Evolutionary conservation across 2,797 vertebrate genomes (phyloP), one percentile per base, ranked within the genome.

Genomic region (Sarcophilus harrisii): DNA sequence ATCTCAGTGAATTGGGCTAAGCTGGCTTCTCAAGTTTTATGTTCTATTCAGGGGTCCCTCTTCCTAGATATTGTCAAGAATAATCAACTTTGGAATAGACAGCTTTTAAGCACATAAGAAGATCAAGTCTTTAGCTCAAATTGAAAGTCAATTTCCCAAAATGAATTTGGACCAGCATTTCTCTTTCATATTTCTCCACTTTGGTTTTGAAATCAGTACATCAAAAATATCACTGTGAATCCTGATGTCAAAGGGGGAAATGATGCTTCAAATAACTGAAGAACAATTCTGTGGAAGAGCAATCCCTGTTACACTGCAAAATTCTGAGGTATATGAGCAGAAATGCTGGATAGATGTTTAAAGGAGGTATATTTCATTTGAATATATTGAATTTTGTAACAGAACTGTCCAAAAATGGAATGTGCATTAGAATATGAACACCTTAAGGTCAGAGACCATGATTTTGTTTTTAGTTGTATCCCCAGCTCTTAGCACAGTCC

Each of bases 51-150:
- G 5, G 87, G 54, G n/a, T 62, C 14, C 5, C 3, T 91, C 28
- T 52, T 14, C 81, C 32, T 27, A 89, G 10, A 32, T 87, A 81
- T 45, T 81, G 9, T 94, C 59, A 66, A 92, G 92, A 95, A 91
- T 45, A 13, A 94, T 87, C 14, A 54, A 91, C 38, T 96, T 59
- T 66, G 18, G 95, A 95, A 93, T 49, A 13, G n/a, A 73, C 58
- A 87, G 28, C 12, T 90, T 93, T 49, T 1, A 81, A 96, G 62
- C 8, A 92, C 9, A 90, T 45, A 90, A 9, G 38, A 92, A 94
- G 55, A 38, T 0, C 92, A 90, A 52, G 32, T 1, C 90, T 55
- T 52, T 14, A 94, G 21, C 13, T 94, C 57, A 92, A 92, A 91
- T 29, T 92, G 4, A 30, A 62, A 28, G 59, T 90, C 45, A 57